phyloP scores from a whole-genome alignment of 2,888 invertebrate species.

The Temnothorax ravouxi region DNA sequence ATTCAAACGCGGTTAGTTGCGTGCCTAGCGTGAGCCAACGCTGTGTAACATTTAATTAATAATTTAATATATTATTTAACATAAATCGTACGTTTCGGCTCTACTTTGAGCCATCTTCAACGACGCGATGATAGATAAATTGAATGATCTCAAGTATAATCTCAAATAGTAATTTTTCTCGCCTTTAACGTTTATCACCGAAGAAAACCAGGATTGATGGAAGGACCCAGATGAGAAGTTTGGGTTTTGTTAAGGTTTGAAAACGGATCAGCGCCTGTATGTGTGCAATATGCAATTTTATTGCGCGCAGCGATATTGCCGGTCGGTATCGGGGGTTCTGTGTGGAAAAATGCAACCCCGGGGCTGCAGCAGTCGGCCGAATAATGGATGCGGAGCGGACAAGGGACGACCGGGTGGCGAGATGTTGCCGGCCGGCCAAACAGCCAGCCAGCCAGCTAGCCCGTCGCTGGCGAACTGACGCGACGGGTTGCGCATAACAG shows the following conservation, averaged over 20 bases:
- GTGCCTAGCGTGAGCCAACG: too few relatives aligned
- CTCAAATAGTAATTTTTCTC: neutral
- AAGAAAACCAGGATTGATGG: neutral
- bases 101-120: too few relatives aligned
- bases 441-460: slow-evolving; percentile 6
- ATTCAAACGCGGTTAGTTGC: too few relatives aligned
- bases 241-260: slow-evolving; percentile 3
- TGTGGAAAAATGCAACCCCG: slow-evolving; percentile 39
- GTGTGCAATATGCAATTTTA: slow-evolving; percentile 16
- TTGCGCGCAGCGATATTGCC: slow-evolving; percentile 17
- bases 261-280: neutral
- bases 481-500: slow-evolving; percentile 68
- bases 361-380: slow-evolving; percentile 9
- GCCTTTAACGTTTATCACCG: neutral
- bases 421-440: slow-evolving; percentile 38
- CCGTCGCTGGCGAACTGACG: slow-evolving; percentile 18
- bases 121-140: too few relatives aligned
- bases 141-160: neutral
- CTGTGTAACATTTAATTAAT: too few relatives aligned
- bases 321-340: neutral
- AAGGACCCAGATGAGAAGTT: neutral
- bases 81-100: too few relatives aligned
- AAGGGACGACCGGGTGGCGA: slow-evolving; percentile 44
- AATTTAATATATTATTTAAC: too few relatives aligned
- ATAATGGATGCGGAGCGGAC: slow-evolving; percentile 42